These are phyloP conservation scores for Erebia palarica DNA, from an alignment of 2,888 invertebrate species.

Conservation along the genomic window DNA sequence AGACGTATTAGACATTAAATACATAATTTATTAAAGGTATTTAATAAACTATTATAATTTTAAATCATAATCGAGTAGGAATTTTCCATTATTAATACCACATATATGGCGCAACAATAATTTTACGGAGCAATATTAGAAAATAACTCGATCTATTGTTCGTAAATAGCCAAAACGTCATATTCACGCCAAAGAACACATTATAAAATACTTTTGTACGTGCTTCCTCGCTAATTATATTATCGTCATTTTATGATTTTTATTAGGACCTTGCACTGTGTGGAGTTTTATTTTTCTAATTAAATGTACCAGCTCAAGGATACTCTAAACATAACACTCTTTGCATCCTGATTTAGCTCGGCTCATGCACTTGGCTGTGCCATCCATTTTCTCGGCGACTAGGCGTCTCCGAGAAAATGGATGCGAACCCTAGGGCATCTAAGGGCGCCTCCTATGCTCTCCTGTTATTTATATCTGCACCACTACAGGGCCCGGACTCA, in stretches of 20 bases:
- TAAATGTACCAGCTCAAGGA: no score
- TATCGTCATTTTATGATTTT: background rate
- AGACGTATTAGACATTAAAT: no score
- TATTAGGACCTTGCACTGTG: background rate
- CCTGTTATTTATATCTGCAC: no score
- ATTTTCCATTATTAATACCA: slow-evolving; percentile 13
- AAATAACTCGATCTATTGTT: slow-evolving; percentile 14
- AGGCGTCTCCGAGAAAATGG: no score
- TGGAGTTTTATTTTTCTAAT: background rate
- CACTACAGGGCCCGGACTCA: no score
- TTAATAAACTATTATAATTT: background rate
- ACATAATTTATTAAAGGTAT: no score
- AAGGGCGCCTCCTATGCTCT: no score
- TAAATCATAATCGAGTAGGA: background rate
- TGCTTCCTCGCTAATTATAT: background rate
- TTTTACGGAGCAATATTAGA: slow-evolving; percentile 4
- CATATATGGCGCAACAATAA: slow-evolving; percentile 1
- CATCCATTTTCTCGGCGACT: no score
- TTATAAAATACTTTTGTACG: background rate
- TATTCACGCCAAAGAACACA: slow-evolving; percentile 4
- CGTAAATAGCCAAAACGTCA: slow-evolving; percentile 21
- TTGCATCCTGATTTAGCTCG: no score
- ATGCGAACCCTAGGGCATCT: no score
- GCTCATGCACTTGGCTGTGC: no score
- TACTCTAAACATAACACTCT: no score